Percentiles rank a stretch among this genome's conserved stretches.
Conservation (phyloP, 2,113 vertebrate genomes). For the Dolichallabes microphthalmus region DNA sequence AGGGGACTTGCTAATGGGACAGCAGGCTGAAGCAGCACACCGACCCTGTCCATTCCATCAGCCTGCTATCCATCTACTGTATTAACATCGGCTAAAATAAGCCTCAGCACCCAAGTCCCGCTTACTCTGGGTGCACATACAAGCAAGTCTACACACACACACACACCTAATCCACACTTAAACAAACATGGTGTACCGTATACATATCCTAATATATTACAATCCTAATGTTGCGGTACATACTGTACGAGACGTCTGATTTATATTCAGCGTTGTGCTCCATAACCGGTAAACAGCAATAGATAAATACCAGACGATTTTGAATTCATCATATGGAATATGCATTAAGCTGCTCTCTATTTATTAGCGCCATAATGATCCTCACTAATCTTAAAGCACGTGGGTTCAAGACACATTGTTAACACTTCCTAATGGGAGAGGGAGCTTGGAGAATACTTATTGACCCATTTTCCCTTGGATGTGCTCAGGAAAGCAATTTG, state of each 20-base stretch:
- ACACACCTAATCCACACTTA: background rate
- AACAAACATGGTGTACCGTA: background rate
- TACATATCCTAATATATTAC: background rate
- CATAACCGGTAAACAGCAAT: background rate
- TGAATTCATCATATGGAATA: constrained; percentile 32
- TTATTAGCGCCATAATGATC: constrained; percentile 42
- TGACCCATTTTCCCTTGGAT: constrained; percentile 75
- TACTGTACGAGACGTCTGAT: background rate
- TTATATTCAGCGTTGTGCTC: background rate
- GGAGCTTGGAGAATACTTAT: constrained; percentile 70
- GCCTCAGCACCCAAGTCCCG: constrained; percentile 51
- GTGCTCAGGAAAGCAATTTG: constrained; percentile 75
- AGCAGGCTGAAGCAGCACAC: constrained; percentile 70
- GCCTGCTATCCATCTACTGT: constrained; percentile 64
- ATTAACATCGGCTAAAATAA: constrained; percentile 56
- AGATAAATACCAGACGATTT: constrained; percentile 15
- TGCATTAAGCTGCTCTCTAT: constrained; percentile 21
- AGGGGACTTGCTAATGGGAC: constrained; percentile 81
- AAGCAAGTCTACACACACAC: background rate
- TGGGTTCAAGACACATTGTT: constrained; percentile 64
- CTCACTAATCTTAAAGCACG: constrained; percentile 34
- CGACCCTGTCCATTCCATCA: constrained; percentile 67
- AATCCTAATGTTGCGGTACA: background rate
- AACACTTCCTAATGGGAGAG: constrained; percentile 65
- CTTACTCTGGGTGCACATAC: constrained; percentile 50